Base-by-base conservation (phyloP, 2,888 invertebrate species). In the Lypha dubia region DNA sequence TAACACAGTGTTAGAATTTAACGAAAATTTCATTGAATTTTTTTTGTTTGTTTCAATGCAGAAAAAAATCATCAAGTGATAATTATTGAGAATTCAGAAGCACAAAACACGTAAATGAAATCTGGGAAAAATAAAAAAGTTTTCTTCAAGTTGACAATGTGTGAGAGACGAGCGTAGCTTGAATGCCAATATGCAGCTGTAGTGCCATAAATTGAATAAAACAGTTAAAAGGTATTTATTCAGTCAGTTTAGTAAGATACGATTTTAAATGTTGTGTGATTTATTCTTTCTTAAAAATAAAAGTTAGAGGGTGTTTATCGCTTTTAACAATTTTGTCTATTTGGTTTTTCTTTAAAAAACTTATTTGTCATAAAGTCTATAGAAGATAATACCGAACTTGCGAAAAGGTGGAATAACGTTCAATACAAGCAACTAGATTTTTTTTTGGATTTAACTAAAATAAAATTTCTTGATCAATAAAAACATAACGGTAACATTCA, bases 21-120 rank as follows among this genome's bases (percentile, higher is more conserved):
- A 60, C 60, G 24, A 60, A 62, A 46, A n/a, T 0, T 46, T 46
- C 17, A 17, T 7, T 49, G 63, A 46, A 20, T 44, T 28, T 44
- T 53, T 13, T 41, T 7, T 49, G 63, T 60, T 24, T 44, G 28
- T 53, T 44, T 13, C 32, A 1, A 17, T 32, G 20, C n/a, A 6
- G 7, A 46, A 49, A 8, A 20, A n/a, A n/a, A n/a, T n/a, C n/a
- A 11, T 17, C 49, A 49, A 49, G 0, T 49, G 49, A 49, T 49
- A 49, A 49, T 20, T 20, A 20, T 49, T 49, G 49, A 49, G 49
- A 49, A 49, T 8, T 20, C 3, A 44, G n/a, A 5, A 44, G 38
- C 38, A 38, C 1, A 38, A 8, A 38, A 38, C 13, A 13, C 3
- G 11, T 46, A 46, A 46, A 46, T 17, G n/a, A n/a, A 17, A 46